A percentile compares a stretch with the other conserved stretches of the same genome.
Evolutionary conservation across 2,113 vertebrate genomes (phyloP).

Genomic region (Reinhardtius hippoglossoides): DNA sequence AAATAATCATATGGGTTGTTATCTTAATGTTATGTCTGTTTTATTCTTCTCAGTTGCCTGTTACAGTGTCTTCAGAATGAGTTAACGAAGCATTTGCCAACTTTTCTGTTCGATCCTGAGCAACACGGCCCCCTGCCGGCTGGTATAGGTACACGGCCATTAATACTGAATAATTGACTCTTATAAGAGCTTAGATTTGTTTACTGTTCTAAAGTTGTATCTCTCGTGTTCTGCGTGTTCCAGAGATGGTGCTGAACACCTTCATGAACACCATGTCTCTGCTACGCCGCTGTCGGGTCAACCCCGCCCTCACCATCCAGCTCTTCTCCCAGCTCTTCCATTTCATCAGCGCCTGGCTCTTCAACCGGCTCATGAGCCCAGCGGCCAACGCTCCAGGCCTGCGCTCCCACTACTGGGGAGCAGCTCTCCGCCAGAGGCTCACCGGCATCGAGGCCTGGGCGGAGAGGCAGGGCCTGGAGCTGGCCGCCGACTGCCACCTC

Average conservation of each 20-base stretch:
- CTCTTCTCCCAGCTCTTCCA: slow-evolving; percentile 97
- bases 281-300: slow-evolving; percentile 89
- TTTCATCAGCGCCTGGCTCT: slow-evolving; percentile 94
- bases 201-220: background rate
- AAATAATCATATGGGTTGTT: background rate
- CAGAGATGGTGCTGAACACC: slow-evolving; percentile 91
- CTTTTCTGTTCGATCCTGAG: slow-evolving; percentile 91
- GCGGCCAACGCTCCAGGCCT: slow-evolving; percentile 82
- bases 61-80: slow-evolving; percentile 90
- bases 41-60: slow-evolving; percentile 79
- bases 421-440: slow-evolving; percentile 88
- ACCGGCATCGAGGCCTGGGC: slow-evolving; percentile 92
- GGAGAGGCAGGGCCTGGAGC: slow-evolving; percentile 94
- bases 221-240: background rate
- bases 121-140: slow-evolving; percentile 86
- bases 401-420: slow-evolving; percentile 94
- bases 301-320: slow-evolving; percentile 93
- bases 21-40: background rate
- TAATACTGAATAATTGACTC: background rate
- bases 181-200: background rate
- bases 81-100: slow-evolving; percentile 89
- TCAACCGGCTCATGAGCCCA: slow-evolving; percentile 88
- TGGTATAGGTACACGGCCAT: slow-evolving; percentile 85
- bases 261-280: slow-evolving; percentile 92
- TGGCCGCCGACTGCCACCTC: slow-evolving; percentile 94